phyloP scores from a whole-genome alignment of 2,888 invertebrate species.

The Megamerina dolium region DNA sequence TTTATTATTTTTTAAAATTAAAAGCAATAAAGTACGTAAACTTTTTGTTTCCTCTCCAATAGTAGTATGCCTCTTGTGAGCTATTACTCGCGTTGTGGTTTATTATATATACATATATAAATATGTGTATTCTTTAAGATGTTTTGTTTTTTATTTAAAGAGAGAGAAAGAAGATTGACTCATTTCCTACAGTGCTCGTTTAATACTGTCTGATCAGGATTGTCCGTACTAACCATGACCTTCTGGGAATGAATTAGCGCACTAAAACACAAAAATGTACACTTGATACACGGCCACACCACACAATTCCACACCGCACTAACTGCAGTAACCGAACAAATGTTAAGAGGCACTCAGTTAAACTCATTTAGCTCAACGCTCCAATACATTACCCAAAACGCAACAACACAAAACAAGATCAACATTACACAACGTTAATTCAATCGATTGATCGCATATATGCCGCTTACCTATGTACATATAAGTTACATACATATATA shows the following conservation, averaged over 20 bases:
- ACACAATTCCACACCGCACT: too few species aligned
- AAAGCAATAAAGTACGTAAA: too few species aligned
- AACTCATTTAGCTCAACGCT: conserved; percentile 35
- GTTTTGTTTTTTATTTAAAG: not conserved
- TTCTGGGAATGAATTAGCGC: conserved; percentile 45
- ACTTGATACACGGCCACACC: conserved; percentile 40
- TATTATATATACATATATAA: not conserved
- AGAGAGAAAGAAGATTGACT: too few species aligned
- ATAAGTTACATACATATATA: conserved; percentile 2
- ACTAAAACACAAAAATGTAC: too few species aligned
- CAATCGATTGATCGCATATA: conserved; percentile 31
- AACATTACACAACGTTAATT: conserved; percentile 34
- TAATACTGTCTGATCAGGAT: conserved; percentile 47
- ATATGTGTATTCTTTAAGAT: not conserved
- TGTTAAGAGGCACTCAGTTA: conserved; percentile 29
- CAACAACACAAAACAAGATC: too few species aligned
- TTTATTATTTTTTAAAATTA: too few species aligned
- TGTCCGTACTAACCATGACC: conserved; percentile 48
- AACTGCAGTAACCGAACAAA: conserved; percentile 20
- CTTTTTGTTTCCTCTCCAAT: too few species aligned
- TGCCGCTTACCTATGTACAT: conserved; percentile 5
- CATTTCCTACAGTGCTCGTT: conserved; percentile 46
- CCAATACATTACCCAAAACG: conserved; percentile 35
- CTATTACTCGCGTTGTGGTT: not conserved
- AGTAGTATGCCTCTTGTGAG: too few species aligned